Evolutionary conservation across 2,113 vertebrate species (phyloP), one percentile per base, ranked within the genome.

Genomic region (Cephalopterus ornatus): DNA sequence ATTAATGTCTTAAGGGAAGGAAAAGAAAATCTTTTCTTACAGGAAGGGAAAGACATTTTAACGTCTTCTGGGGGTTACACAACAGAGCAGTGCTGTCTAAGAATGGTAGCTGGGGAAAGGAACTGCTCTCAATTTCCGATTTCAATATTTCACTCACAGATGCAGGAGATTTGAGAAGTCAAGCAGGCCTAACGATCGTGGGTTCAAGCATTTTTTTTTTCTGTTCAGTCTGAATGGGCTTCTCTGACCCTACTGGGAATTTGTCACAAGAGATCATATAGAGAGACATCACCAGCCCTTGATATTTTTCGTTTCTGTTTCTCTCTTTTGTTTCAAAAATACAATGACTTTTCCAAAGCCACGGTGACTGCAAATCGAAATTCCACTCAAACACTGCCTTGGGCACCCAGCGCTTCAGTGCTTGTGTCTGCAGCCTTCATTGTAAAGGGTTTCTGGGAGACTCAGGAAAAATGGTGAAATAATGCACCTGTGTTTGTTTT

Each of bases 21-120:
- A 92, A 95, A 84, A 83, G 67, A 96, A 93, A 95, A 89, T 87
- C 91, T 85, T 92, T 84, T 44, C 83, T 96, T 93, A 74, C 95
- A 95, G 90, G 95, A 96, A 96, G 76, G 28, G 32, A 95, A 93
- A 95, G 95, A 95, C 89, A 93, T 97, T 95, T 97, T 95, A 91
- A 92, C 84, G 76, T 95, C 96, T 95, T 96, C 80, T 78, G 93
- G 73, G 94, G 82, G 42, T 93, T 95, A 63, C 79, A 59, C 28
- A 27, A 89, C 70, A 28, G 56, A 92, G 70, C 44, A 66, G n/a
- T 53, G 65, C 65, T 96, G 76, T 93, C 83, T 91, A 66, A 71
- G 72, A 74, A 41, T 71, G 79, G 75, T 85, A 93, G 58, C 79
- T 90, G 82, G 89, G 88, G 85, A 83, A 74, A 85, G 89, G 56